Evolutionary conservation across 2,888 invertebrate species (phyloP), one percentile per base, ranked within the genome.

Genomic region (Drosophila stalkeri): DNA sequence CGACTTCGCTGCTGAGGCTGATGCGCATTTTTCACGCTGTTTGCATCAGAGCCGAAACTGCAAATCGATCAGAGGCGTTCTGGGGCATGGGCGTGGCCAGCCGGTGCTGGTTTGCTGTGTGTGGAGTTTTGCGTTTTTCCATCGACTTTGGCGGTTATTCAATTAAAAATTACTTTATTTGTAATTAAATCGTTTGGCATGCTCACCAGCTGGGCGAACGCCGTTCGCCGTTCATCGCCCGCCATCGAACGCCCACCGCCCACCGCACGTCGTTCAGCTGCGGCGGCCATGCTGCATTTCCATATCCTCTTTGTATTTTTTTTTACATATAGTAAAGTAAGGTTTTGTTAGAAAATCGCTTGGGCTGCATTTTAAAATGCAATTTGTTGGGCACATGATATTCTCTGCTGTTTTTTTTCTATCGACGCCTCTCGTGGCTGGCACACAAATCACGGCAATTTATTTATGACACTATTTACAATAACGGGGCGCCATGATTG

Each of bases 141-240:
- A 86, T 83, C 84, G 81, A 82, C 81, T 84, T 85, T 85, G 80
- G 87, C 85, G 90, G 91, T 89, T 91, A 91, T 91, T 91, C 90
- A 91, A 90, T 91, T 91, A 91, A 91, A 91, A 91, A 90, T 91
- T 91, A 91, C 91, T 91, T 91, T 90, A 89, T 91, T 91, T 90
- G 90, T 90, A 91, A 91, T 91, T 91, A 91, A 91, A 91, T 91
- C 88, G 88, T 86, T 81, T 89, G 77, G 80, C 66, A 47, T 51
- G 54, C 66, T 81, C 72, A 55, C 69, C 75, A 82, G 70, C 81
- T 80, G 80, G 71, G 14, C 61, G 27, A 59, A 14, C 39, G 39
- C 33, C 33, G 6, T 6, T 3, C 27, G 27, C 1, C 27, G 2
- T 6, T 14, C 4, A 1, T 63, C 60, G 39, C 1, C 0, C 2